Percentiles rank a stretch among this genome's conserved stretches.
phyloP scores from a whole-genome alignment of 2,888 invertebrate species.

The Eudasyphora cyanicolor region DNA sequence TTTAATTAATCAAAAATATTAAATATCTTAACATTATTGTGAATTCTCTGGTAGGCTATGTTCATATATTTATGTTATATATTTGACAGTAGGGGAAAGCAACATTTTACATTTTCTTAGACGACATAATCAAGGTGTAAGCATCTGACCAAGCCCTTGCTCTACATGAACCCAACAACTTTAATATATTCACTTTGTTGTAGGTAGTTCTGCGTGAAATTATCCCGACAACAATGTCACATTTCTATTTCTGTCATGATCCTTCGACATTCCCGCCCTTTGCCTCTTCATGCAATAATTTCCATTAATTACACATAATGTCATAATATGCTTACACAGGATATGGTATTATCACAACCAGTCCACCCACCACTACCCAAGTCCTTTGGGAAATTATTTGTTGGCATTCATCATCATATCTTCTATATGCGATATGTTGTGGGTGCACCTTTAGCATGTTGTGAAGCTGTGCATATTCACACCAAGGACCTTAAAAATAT shows the following conservation, averaged over 20 bases:
- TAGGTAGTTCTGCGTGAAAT: not conserved
- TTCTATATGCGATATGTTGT: no score
- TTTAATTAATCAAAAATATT: no score
- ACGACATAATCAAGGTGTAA: no score
- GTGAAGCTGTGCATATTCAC: not conserved
- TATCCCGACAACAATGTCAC: slow-evolving; percentile 45
- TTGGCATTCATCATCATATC: not conserved
- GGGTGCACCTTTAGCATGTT: not conserved
- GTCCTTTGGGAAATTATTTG: not conserved
- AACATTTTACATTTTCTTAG: no score
- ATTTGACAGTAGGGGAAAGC: no score
- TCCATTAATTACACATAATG: slow-evolving; percentile 77
- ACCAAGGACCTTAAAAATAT: not conserved
- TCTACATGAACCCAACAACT: not conserved
- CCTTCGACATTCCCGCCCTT: not conserved
- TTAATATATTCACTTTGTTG: not conserved
- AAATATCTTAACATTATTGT: no score
- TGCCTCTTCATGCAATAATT: slow-evolving; percentile 65
- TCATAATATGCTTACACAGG: slow-evolving; percentile 69
- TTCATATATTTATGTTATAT: no score
- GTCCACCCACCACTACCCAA: not conserved
- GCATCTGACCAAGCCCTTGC: not conserved
- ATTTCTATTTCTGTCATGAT: not conserved
- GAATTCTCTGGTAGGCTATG: no score
- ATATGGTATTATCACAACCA: no score